Evolutionary conservation across 2,113 vertebrate genomes (phyloP), one percentile per base, ranked within the genome.

Genomic region (Nibea coibor): DNA sequence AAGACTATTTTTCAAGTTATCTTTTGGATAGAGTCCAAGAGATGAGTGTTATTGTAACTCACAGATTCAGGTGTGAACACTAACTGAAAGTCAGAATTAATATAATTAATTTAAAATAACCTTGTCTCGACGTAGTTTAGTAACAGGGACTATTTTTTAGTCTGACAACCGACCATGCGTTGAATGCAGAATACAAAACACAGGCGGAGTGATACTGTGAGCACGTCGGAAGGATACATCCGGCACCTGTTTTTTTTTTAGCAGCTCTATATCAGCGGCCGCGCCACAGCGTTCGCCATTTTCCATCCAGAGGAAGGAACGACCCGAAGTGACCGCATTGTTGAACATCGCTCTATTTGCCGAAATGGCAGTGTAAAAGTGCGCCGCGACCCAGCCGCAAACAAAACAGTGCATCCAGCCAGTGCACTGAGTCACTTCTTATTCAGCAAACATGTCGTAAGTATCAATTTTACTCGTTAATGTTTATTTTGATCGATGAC

Each of bases 401-500:
- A 71, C 91, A 56, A 84, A 84, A 88, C 95, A 95, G 95, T 95
- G 95, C 94, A 94, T 91, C 94, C 91, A 84, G 47, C 79, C 71
- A 92, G 94, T 94, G 94, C 94, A 95, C 94, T 95, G 93, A 91
- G 66, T 89, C 79, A 73, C 80, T 88, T 89, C 87, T 82, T 69
- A 90, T 90, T 90, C 87, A 89, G 45, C 75, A 91, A 91, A 92
- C 64, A 95, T 95, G 95, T 93, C 86, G 95, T 95, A 93, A 95
- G 95, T 95, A 92, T 83, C 45, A 0, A 31, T 82, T 66, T 65
- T 39, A 39, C 35, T 8, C 1, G 35, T 39, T 39, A 39, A 39
- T 39, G 7, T 54, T 24, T 19, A 0, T 28, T 62, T 31, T 26
- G 0, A 8, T 74, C 24, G 26, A 31, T 42, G 69, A 70, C 45